Conservation (phyloP, 2,113 vertebrate genomes). For the Mixornis gularis region DNA sequence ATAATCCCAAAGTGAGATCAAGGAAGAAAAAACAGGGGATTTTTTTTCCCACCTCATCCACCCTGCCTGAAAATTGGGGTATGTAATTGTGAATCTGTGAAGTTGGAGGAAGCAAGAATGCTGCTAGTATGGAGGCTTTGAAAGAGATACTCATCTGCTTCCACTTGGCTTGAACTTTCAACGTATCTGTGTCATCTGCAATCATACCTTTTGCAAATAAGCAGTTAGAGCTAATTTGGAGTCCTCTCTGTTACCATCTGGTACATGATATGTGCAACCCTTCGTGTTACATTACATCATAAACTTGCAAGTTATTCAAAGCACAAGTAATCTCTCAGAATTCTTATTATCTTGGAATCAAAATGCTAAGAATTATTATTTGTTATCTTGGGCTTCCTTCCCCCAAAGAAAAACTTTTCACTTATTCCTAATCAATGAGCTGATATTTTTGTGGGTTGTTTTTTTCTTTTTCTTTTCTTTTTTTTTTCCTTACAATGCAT, state of each 20-base stretch:
- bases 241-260: not conserved
- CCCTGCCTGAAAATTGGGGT: not conserved
- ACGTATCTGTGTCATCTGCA: not conserved
- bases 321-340: not conserved
- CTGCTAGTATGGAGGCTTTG: fast-evolving
- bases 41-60: not conserved
- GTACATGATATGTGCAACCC: not conserved
- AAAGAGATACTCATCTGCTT: not conserved
- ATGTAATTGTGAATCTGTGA: not conserved
- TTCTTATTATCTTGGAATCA: not conserved
- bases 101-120: not conserved
- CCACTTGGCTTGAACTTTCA: not conserved
- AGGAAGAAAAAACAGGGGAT: not conserved
- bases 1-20: not conserved
- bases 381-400: fast-evolving
- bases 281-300: not conserved
- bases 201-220: not conserved
- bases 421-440: not conserved
- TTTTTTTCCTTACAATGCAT: not conserved
- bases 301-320: not conserved
- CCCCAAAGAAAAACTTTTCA: not conserved
- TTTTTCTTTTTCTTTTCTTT: not conserved
- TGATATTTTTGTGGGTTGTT: not conserved
- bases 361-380: not conserved
- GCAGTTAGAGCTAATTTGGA: not conserved